A percentile compares a stretch with the other conserved stretches of the same genome.
Conservation (phyloP, 2,797 vertebrate species). For the Phataginus tricuspis region DNA sequence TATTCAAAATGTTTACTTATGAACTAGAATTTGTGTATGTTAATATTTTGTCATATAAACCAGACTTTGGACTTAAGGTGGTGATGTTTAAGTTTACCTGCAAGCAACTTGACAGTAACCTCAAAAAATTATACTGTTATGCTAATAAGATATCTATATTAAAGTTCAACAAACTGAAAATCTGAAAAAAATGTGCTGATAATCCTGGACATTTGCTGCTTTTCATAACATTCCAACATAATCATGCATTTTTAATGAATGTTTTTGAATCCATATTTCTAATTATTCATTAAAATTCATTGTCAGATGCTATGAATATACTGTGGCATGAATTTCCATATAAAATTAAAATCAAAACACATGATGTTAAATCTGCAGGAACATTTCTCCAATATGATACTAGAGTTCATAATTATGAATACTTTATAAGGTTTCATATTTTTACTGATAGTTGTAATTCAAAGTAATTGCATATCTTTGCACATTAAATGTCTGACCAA, state of each 20-base stretch:
- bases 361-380: conserved; percentile 50
- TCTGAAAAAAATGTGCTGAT: conserved; percentile 59
- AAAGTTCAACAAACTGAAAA: conserved; percentile 65
- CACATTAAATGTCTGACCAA: neutral
- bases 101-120: neutral
- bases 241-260: conserved; percentile 68
- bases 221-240: conserved; percentile 53
- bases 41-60: conserved; percentile 19
- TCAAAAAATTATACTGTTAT: neutral
- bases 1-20: neutral
- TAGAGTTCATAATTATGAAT: conserved; percentile 54
- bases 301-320: conserved; percentile 58
- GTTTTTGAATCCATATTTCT: conserved; percentile 49
- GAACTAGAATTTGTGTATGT: neutral
- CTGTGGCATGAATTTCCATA: conserved; percentile 60
- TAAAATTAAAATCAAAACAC: conserved; percentile 57
- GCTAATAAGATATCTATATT: conserved; percentile 43
- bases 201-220: conserved; percentile 46
- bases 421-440: conserved; percentile 54
- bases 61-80: neutral
- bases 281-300: conserved; percentile 74
- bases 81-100: neutral
- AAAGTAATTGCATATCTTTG: conserved; percentile 45
- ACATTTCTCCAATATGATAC: conserved; percentile 27
- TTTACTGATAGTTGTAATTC: conserved; percentile 4